Evolutionary conservation across 2,888 invertebrate genomes (phyloP).

Genomic region (Digitonthophagus gazella): DNA sequence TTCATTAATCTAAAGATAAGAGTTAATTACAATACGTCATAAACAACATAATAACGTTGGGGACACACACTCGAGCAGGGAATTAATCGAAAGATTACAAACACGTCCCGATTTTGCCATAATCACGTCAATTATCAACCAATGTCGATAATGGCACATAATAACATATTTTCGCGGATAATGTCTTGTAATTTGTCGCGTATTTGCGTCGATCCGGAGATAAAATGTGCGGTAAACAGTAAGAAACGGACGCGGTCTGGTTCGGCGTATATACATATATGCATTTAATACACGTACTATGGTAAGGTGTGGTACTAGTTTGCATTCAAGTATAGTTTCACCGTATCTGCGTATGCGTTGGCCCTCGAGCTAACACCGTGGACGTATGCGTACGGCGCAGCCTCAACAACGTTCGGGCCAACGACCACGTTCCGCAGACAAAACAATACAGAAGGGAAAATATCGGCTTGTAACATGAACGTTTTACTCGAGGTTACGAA

Average conservation of each 20-base stretch:
- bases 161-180: neutral
- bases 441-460: conserved; percentile 34
- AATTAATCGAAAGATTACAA: no score
- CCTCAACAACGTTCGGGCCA: conserved; percentile 40
- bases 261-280: neutral
- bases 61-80: no score
- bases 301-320: neutral
- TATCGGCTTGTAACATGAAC: conserved; percentile 3
- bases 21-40: no score
- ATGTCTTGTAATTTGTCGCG: neutral
- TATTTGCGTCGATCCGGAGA: neutral
- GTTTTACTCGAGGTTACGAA: neutral
- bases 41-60: no score
- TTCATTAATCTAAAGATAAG: no score
- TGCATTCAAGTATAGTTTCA: neutral
- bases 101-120: no score
- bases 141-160: neutral
- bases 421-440: conserved; percentile 45
- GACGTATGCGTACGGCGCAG: conserved; percentile 41
- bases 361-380: conserved; percentile 8
- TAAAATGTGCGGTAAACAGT: neutral
- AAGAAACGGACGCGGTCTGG: neutral
- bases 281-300: neutral
- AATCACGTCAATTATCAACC: neutral
- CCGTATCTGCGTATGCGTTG: neutral